Evolutionary conservation across 2,797 vertebrate genomes (phyloP).

Genomic region (Sparidentex hasta): DNA sequence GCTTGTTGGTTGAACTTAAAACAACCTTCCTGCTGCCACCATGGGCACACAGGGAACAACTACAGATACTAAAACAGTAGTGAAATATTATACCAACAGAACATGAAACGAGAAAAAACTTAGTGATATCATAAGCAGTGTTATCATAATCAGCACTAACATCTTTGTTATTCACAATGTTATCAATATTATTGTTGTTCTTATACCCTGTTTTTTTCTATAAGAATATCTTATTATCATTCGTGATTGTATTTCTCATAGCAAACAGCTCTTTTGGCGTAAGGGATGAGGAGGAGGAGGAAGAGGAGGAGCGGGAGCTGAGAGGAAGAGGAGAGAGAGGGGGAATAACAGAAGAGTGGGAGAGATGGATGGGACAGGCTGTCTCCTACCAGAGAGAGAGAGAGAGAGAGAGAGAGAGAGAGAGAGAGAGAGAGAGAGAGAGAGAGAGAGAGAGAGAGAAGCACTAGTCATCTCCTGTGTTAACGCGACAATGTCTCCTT

Average conservation of each 20-base stretch:
- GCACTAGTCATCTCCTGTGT: conserved; percentile 56
- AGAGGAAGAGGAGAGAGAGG: conserved; percentile 29
- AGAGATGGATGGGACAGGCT: conserved; percentile 26
- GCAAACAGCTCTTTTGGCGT: conserved; percentile 79
- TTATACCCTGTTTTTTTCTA: conserved; percentile 87
- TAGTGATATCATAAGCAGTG: conserved; percentile 73
- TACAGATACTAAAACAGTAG: conserved; percentile 75
- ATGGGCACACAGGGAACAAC: conserved; percentile 63
- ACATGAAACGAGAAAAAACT: conserved; percentile 70
- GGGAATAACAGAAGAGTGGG: conserved; percentile 38
- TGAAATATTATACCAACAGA: conserved; percentile 73
- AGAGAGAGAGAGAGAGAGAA: conserved; percentile 32
- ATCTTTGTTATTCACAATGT: conserved; percentile 84
- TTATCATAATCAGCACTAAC: conserved; percentile 78
- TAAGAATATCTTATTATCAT: conserved; percentile 82
- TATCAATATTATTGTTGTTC: conserved; percentile 84
- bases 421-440: conserved; percentile 22
- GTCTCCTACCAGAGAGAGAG: conserved; percentile 13
- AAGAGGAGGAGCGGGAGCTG: neutral
- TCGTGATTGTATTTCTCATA: conserved; percentile 86
- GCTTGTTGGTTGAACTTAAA: conserved; percentile 67
- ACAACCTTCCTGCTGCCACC: conserved; percentile 66
- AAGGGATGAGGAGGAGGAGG: conserved; percentile 56
- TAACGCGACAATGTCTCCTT: conserved; percentile 63
- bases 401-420: conserved; percentile 39